Percentiles rank a stretch among this genome's conserved stretches.
These are phyloP conservation scores for Drosophila neotestacea DNA, from an alignment of 2,888 invertebrate genomes.

Conservation along the genomic window DNA sequence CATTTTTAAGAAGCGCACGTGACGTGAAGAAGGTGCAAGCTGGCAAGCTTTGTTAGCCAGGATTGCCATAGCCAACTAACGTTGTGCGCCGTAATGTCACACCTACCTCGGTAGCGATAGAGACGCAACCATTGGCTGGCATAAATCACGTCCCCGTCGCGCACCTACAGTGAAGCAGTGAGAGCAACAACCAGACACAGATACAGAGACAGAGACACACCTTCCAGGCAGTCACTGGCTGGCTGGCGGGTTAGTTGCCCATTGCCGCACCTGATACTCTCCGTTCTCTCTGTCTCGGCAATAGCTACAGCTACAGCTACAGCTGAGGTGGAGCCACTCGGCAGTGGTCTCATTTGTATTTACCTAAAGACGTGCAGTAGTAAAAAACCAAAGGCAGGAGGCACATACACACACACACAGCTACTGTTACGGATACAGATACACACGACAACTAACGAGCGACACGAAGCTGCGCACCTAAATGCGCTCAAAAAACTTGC, in stretches of 20 bases:
- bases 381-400: slow-evolving; percentile 9
- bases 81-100: slow-evolving; percentile 76
- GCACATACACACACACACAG: slow-evolving; percentile 42
- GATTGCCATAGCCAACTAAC: slow-evolving; percentile 59
- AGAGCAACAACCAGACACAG: slow-evolving; percentile 48
- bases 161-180: slow-evolving; percentile 54
- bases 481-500: slow-evolving; percentile 60
- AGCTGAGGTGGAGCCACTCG: slow-evolving; percentile 79
- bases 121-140: slow-evolving; percentile 85
- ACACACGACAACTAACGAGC: slow-evolving; percentile 74
- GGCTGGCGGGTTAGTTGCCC: slow-evolving; percentile 59
- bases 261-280: slow-evolving; percentile 51
- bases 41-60: slow-evolving; percentile 36
- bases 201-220: slow-evolving; percentile 49
- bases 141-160: slow-evolving; percentile 83
- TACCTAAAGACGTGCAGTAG: slow-evolving; percentile 71
- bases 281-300: slow-evolving; percentile 30
- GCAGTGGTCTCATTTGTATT: slow-evolving; percentile 81
- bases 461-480: slow-evolving; percentile 66
- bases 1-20: slow-evolving; percentile 73
- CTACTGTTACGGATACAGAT: slow-evolving; percentile 34
- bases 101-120: slow-evolving; percentile 82
- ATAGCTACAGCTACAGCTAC: slow-evolving; percentile 18
- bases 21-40: slow-evolving; percentile 51
- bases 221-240: slow-evolving; percentile 62